Base-by-base conservation (phyloP, 2,888 invertebrate species). In the Melanostoma mellinum region DNA sequence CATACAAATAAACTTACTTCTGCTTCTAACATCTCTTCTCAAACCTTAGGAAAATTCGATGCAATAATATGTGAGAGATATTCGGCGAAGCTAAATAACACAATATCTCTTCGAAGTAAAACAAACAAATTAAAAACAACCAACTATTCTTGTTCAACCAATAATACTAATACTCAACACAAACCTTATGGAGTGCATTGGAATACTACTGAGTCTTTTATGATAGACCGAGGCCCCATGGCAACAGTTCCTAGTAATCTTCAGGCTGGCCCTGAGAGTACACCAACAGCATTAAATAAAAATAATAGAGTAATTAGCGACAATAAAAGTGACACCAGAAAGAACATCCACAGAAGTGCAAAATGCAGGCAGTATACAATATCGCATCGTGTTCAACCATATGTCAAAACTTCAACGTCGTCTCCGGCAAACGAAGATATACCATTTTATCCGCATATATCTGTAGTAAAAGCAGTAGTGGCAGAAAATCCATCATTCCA, bases 321-420 rank as follows among this genome's bases (percentile, higher is more conserved):
- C 60, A 85, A 86, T 46, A 78, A 86, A 6, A 80, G 77, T 53
- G 53, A 85, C 30, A 80, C 52, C 71, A 44, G 73, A 85, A 58
- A 72, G 86, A 79, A 73, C 85, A 63, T 80, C 82, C 53, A 74
- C 85, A 4, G 75, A 85, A 92, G 92, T 87, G 93, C 93, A 81
- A 93, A 93, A 90, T 93, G 93, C 89, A 91, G 93, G 85, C 93
- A 93, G 90, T 93, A 93, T 88, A 89, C 93, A 88, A 91, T 93
- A 85, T 92, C 93, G 67, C 93, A 93, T 88, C 91, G 93, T 88
- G 92, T 93, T 89, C 93, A 93, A 89, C 93, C 93, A 30, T 93
- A 93, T 88, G 91, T 92, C 87, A 91, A 92, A 79, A 91, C 91
- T 69, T 90, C 89, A 86, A 91, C 92, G 86, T 65, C 85, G 38